Evolutionary conservation across 2,888 invertebrate genomes (phyloP), one percentile per base, ranked within the genome.

Genomic region (Atrina japonica): DNA sequence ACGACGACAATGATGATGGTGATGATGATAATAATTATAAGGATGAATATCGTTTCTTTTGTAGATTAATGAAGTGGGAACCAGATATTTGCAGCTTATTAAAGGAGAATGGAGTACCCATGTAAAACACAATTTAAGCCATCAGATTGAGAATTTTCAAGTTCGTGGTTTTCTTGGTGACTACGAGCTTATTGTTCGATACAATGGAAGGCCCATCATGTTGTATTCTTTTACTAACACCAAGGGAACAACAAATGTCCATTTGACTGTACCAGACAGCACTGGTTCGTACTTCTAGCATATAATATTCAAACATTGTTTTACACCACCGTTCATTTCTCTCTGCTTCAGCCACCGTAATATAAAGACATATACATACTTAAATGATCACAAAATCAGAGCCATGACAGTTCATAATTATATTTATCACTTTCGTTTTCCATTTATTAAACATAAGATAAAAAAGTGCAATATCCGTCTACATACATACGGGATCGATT

Each of bases 71-170:
- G 77, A 63, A 7, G 66, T 78, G 3, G 80, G 80, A 3, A 50
- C 69, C 27, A 47, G 77, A 11, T 78, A 63, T 47, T 35, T 69
- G 9, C 53, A 68, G 41, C 65, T 81, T 35, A 56, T 70, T 9
- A 64, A 76, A 18, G 50, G 76, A 35, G 75, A 76, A 49, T 81
- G 80, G 80, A 74, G 69, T 52, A 81, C 80, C 5, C 60, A 77
- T 18, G 63, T 69, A 9, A 70, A 53, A 3, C 49, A 41, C 16
- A 45, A 49, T n/a, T 18, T 79, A 60, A 45, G 61, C 14, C 41
- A 66, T 25, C 21, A 66, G 6, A 70, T 70, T 41, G 35, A 69
- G n/a, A 56, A 41, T 9, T 71, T 72, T 53, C 47, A 45, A 5
- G 47, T 77, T 7, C 27, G 75, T 14, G 79, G 77, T n/a, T 79